Evolutionary conservation across 23 tunicate genomes (phyloP).

Genomic region (Trididemnum clinides): DNA sequence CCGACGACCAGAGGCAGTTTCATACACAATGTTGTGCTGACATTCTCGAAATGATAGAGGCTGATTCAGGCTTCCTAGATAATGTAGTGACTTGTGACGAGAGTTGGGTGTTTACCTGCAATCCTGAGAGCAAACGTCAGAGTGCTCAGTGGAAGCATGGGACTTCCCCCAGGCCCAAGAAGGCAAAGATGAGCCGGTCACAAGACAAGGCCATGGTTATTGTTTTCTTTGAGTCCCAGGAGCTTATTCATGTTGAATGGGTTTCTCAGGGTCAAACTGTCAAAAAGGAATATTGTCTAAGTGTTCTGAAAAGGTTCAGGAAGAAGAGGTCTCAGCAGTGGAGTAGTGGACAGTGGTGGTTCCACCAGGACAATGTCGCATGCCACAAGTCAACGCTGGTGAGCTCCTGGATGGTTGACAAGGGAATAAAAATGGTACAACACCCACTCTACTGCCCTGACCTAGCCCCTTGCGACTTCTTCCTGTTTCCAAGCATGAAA

Average conservation of each 20-base stretch:
- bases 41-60: conserved; percentile 10
- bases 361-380: conserved; percentile 7
- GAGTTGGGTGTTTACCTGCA: conserved; percentile 16
- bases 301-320: conserved; percentile 15
- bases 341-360: conserved; percentile 23
- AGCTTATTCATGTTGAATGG: conserved; percentile 24
- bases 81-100: conserved; percentile 17
- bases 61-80: neutral
- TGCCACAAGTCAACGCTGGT: conserved; percentile 23
- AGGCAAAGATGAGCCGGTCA: conserved; percentile 16
- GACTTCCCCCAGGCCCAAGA: conserved; percentile 10
- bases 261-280: conserved; percentile 9
- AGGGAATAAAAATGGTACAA: too few species aligned
- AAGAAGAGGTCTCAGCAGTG: conserved; percentile 29
- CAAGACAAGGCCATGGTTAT: neutral
- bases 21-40: conserved; percentile 2
- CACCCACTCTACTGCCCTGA: too few species aligned
- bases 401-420: too few species aligned
- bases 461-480: too few species aligned
- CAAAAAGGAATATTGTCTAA: too few species aligned
- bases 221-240: conserved; percentile 14
- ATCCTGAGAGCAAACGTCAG: conserved; percentile 30
- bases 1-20: conserved; percentile 12
- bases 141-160: conserved; percentile 28
- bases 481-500: too few species aligned